phyloP scores from a whole-genome alignment of 2,888 invertebrate species.

The Amphipyra berbera region DNA sequence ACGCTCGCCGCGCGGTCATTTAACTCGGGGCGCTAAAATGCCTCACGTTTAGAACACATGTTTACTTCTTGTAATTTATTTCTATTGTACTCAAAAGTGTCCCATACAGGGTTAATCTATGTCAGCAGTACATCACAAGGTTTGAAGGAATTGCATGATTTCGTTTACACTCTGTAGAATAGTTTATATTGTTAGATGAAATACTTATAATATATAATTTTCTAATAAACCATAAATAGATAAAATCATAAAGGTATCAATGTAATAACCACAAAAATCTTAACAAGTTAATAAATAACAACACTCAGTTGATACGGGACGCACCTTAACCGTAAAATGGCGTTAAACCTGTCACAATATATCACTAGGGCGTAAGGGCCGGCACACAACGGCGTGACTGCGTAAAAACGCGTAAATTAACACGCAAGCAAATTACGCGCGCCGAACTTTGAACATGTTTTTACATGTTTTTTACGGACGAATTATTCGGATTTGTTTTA shows the following conservation, averaged over 20 bases:
- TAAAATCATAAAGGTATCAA: conserved; percentile 39
- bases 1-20: too few species aligned
- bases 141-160: too few species aligned
- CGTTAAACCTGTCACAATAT: conserved; percentile 56
- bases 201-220: too few species aligned
- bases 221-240: neutral
- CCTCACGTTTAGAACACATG: too few species aligned
- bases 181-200: too few species aligned
- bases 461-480: too few species aligned
- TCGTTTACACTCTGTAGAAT: too few species aligned
- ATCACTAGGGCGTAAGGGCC: conserved; percentile 57
- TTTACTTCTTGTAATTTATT: too few species aligned
- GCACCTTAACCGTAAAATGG: conserved; percentile 59
- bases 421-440: conserved; percentile 46
- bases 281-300: conserved; percentile 58
- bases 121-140: too few species aligned
- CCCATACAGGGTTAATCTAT: too few species aligned
- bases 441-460: conserved; percentile 37
- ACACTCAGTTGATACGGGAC: conserved; percentile 55
- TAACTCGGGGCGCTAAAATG: too few species aligned
- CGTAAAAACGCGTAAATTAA: conserved; percentile 61
- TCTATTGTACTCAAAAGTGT: too few species aligned
- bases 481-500: conserved; percentile 46
- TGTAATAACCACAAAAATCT: conserved; percentile 47
- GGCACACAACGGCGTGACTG: conserved; percentile 42